Percentiles rank a stretch among this genome's conserved stretches.
phyloP scores from a whole-genome alignment of 2,888 invertebrate species.

The Xanthorhoe spadicearia region DNA sequence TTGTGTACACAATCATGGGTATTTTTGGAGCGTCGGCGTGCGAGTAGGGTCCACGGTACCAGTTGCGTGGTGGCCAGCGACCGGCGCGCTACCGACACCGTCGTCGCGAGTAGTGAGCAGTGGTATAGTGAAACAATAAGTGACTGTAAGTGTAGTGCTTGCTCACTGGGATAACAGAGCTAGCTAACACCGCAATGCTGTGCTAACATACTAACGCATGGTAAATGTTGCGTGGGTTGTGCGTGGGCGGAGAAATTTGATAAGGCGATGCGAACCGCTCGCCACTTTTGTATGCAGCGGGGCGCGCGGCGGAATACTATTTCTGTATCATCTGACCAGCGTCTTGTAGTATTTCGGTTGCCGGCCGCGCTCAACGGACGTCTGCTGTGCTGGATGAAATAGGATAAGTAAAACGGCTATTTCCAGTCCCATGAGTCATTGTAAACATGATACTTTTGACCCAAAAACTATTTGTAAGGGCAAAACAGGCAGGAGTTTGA shows the following conservation, averaged over 20 bases:
- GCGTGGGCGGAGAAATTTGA: conserved; percentile 82
- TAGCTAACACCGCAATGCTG: conserved; percentile 53
- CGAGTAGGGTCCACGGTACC: conserved; percentile 59
- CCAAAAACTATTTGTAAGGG: conserved; percentile 25
- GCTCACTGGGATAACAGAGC: conserved; percentile 56
- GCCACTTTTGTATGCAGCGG: conserved; percentile 82
- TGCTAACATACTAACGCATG: conserved; percentile 83
- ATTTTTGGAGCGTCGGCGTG: conserved; percentile 73
- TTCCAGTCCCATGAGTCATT: conserved; percentile 31
- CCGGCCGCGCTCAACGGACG: conserved; percentile 45
- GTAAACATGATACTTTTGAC: conserved; percentile 36
- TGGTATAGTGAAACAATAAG: conserved; percentile 49
- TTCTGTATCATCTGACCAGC: conserved; percentile 64
- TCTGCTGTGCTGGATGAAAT: conserved; percentile 31
- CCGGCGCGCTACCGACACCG: conserved; percentile 51
- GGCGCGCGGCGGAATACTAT: conserved; percentile 67
- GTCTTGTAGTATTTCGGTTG: conserved; percentile 63
- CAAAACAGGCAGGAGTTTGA: conserved; percentile 4
- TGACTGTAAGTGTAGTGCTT: conserved; percentile 74
- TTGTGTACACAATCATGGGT: conserved; percentile 80
- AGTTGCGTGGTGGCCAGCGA: conserved; percentile 69
- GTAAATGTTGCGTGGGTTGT: conserved; percentile 65
- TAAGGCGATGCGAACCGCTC: conserved; percentile 71
- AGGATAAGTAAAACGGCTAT: conserved; percentile 33
- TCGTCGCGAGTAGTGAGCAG: conserved; percentile 40